Base-by-base conservation (phyloP, 2,113 vertebrate genomes). In the Anguilla rostrata region DNA sequence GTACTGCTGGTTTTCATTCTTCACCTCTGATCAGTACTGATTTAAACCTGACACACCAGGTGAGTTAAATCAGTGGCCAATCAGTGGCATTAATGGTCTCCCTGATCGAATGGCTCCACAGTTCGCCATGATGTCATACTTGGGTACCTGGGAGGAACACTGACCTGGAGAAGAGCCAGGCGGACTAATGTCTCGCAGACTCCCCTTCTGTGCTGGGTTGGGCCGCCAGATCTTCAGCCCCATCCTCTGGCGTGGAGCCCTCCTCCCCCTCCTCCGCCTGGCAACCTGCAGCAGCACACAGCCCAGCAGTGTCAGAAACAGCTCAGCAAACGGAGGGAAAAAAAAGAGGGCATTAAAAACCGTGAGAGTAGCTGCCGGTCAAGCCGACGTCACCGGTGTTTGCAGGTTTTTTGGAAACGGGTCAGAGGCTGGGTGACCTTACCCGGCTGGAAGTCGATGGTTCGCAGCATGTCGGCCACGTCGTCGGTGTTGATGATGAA, bases 371-470 rank as follows among this genome's bases (percentile, higher is more conserved):
- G 57, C 0, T 60, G 60, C 60, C 8, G 1, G 8, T 22, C 3
- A 3, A 22, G 60, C 60, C 34, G 26, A 75, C 8, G 71, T 75
- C 71, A 75, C 71, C 6, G 71, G 26, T 29, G 43, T 46, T 2
- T 46, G 78, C 20, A 20, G 43, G 43, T 4, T 8, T 46, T 46
- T 46, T 46, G 43, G 43, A 46, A 8, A 8, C 2, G 43, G 43
- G 43, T 46, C 43, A 43, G 56, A 60, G 22, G 6, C 29, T 2
- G 6, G 78, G 46, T 14, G 41, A 9, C 53, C 89, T 39, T 89
- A 98, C 97, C 93, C 26, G 95, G 89, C 88, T 95, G 95, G 93
- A 99, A 98, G 91, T 96, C 93, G 0, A 99, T 97, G 90, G 94
- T 96, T 85, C 94, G 92, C 91, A 99, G 93, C 94, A 95, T 94